phyloP scores from a whole-genome alignment of 92 coral and sea anemone genomes.

The Zoanthus gigantus region DNA sequence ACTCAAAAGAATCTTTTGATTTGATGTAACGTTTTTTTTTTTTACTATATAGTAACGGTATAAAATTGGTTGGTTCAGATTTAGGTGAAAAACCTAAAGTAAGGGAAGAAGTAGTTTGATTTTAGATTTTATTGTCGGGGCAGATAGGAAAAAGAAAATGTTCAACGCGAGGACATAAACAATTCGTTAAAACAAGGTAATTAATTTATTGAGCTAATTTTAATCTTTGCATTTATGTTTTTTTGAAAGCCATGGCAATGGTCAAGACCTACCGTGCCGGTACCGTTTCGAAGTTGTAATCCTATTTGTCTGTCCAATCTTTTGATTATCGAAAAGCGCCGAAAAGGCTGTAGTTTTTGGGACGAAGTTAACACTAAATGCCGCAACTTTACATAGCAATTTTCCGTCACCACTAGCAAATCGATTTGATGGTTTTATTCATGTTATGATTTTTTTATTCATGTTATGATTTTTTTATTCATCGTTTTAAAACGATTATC shows the following conservation, averaged over 20 bases:
- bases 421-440: slow-evolving; percentile 45
- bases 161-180: slow-evolving; percentile 6
- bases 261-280: slow-evolving; percentile 38
- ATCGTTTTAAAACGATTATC: slow-evolving; percentile 50
- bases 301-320: slow-evolving; percentile 36
- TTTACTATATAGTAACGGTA: not conserved
- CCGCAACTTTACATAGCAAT: slow-evolving; percentile 27
- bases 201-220: slow-evolving; percentile 39
- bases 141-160: not conserved
- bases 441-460: slow-evolving; percentile 32
- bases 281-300: slow-evolving; percentile 24
- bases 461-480: slow-evolving; percentile 34
- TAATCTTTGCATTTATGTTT: slow-evolving; percentile 35
- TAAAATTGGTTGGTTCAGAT: not conserved
- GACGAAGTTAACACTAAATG: not conserved
- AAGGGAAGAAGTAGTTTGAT: not conserved
- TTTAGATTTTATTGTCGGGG: not conserved
- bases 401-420: slow-evolving; percentile 35
- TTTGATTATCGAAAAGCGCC: slow-evolving; percentile 13
- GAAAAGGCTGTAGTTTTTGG: slow-evolving; percentile 11
- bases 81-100: too few species aligned
- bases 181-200: slow-evolving; percentile 14
- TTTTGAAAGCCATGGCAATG: slow-evolving; percentile 25
- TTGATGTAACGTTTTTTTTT: not conserved
- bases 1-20: not conserved